Evolutionary conservation across 2,888 invertebrate species (phyloP).

Genomic region (Fabriciana adippe): DNA sequence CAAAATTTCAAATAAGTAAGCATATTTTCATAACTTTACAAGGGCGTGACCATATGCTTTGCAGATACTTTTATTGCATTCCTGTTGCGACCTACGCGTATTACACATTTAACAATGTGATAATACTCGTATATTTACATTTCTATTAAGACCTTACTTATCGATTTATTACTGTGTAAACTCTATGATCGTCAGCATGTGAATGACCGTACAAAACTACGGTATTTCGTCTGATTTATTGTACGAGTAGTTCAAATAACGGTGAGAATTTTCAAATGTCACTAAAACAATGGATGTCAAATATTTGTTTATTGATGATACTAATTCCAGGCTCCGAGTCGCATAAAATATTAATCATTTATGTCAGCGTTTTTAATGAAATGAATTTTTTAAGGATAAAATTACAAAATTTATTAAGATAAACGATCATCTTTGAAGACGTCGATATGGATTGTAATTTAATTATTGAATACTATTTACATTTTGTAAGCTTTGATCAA

Average conservation of each 20-base stretch:
- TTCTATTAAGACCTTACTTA: slow-evolving; percentile 35
- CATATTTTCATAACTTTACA: slow-evolving; percentile 12
- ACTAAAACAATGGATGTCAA: slow-evolving; percentile 7
- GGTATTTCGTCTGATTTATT: slow-evolving; percentile 21
- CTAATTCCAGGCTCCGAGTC: not conserved
- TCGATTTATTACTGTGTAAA: slow-evolving; percentile 33
- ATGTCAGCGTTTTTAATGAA: not conserved
- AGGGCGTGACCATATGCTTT: slow-evolving; percentile 20
- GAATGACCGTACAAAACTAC: slow-evolving; percentile 30
- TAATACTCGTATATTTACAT: slow-evolving; percentile 31
- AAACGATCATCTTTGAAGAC: not conserved
- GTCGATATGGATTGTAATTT: not conserved
- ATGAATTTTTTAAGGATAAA: not conserved
- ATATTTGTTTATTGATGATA: slow-evolving; percentile 4
- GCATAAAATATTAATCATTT: slow-evolving; percentile 3
- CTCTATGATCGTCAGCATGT: slow-evolving; percentile 21
- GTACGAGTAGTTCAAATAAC: slow-evolving; percentile 36
- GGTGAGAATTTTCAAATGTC: slow-evolving; percentile 42
- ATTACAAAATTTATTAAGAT: not conserved
- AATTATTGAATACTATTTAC: not conserved
- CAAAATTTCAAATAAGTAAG: too few relatives aligned
- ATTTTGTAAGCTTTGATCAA: not conserved
- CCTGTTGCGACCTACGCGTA: slow-evolving; percentile 26
- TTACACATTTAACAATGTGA: slow-evolving; percentile 20
- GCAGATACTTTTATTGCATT: slow-evolving; percentile 33